Conservation (phyloP, 35 echinoderm and acorn worm genomes). For the Diadema setosum region DNA sequence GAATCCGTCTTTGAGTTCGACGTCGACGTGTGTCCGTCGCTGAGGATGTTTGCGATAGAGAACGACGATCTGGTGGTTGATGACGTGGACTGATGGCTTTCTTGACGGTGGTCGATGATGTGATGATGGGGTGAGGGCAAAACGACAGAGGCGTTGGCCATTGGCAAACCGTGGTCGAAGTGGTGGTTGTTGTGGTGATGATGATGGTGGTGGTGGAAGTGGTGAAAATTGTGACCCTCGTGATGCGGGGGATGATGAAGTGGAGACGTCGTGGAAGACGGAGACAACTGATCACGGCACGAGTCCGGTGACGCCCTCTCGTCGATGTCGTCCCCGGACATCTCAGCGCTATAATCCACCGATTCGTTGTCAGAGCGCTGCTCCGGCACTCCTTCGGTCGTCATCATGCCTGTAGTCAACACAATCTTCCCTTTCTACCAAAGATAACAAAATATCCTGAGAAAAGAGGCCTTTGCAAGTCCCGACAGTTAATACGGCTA, state of each 20-base stretch:
- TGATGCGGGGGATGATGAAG: neutral
- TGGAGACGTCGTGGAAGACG: neutral
- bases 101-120: slow-evolving; percentile 1
- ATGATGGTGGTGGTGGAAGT: neutral
- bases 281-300: neutral
- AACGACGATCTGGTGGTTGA: neutral
- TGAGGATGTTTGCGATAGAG: slow-evolving; percentile 9
- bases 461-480: too few species aligned
- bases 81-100: neutral
- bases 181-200: slow-evolving; percentile 8
- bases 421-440: too few species aligned
- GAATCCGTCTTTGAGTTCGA: neutral
- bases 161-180: neutral
- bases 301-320: neutral
- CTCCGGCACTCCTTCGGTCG: neutral
- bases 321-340: slow-evolving; percentile 8
- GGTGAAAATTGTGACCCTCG: neutral
- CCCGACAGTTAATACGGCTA: too few species aligned
- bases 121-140: neutral
- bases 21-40: neutral
- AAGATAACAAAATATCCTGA: too few species aligned
- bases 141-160: neutral
- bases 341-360: neutral
- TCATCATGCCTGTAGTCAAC: too few species aligned
- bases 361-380: slow-evolving; percentile 9